phyloP scores from a whole-genome alignment of 2,113 vertebrate species.

The Erpornis zantholeuca region DNA sequence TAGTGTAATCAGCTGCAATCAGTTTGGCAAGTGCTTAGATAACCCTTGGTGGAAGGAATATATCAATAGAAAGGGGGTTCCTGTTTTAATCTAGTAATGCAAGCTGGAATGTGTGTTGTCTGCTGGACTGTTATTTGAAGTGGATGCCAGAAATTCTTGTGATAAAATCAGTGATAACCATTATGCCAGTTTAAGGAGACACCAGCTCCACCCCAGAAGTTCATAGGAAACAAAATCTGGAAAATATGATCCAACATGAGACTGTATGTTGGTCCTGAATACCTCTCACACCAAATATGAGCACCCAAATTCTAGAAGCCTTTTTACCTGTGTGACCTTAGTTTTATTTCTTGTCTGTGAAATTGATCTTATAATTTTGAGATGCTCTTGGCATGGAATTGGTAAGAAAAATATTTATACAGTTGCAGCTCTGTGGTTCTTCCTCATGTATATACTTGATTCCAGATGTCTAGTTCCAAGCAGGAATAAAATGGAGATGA shows the following conservation, averaged over 20 bases:
- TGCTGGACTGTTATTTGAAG: conserved; percentile 30
- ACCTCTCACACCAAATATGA: background rate
- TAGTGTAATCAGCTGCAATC: background rate
- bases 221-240: background rate
- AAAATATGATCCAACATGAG: background rate
- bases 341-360: background rate
- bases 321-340: background rate
- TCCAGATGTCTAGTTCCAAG: conserved; percentile 7
- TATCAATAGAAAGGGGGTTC: background rate
- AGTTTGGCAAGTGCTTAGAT: background rate
- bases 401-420: conserved; percentile 32
- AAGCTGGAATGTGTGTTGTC: conserved; percentile 20
- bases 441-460: background rate
- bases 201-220: background rate
- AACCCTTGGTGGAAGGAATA: background rate
- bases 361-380: background rate
- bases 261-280: background rate
- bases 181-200: background rate
- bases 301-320: background rate
- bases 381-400: conserved; percentile 1
- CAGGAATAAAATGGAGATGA: background rate
- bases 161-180: conserved; percentile 28
- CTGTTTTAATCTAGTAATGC: conserved; percentile 10
- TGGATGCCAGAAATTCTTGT: conserved; percentile 36
- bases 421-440: conserved; percentile 4